Evolutionary conservation across 2,113 vertebrate genomes (phyloP), one percentile per base, ranked within the genome.

Genomic region (Salvelinus sp.): DNA sequence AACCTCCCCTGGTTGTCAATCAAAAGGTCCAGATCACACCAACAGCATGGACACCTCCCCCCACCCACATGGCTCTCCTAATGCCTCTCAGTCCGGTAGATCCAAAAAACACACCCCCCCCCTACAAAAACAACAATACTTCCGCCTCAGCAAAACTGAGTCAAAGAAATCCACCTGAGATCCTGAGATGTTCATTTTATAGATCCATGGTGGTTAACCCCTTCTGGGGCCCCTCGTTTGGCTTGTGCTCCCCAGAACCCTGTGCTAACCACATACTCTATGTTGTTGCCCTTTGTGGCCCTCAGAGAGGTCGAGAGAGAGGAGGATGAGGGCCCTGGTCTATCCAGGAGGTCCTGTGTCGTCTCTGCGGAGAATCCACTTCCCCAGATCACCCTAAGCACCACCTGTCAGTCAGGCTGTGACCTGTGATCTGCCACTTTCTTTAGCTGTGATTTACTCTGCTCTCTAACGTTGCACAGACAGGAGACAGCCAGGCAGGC

Each of bases 371-470:
- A 85, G 70, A 90, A 89, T 92, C 90, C 88, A 88, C 85, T 86
- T 85, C 87, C 83, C 77, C 77, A 82, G 89, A 86, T 89, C 85
- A 83, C 72, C 60, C 60, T 90, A 93, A 92, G 86, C 84, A 84
- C 79, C n/a, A 22, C 58, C 87, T 84, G 85, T 72, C 83, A 84
- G 69, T 85, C 75, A 82, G 82, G 75, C 70, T 85, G 44, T 69
- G 70, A 27, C n/a, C 48, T 25, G 65, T 71, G 64, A 9, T 28
- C n/a, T 30, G 25, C 0, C 25, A 28, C 22, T 20, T 76, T 82
- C 87, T 89, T 44, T 87, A 89, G 75, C 81, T 83, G 28, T 88
- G 79, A 81, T 88, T 87, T 88, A 75, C 83, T 82, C 60, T 88
- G 82, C 82, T 88, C 90, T 88, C 79, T 90, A 81, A 88, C 83